These are phyloP conservation scores for Pammene fasciana DNA, from an alignment of 2,888 invertebrate species.

Conservation along the genomic window DNA sequence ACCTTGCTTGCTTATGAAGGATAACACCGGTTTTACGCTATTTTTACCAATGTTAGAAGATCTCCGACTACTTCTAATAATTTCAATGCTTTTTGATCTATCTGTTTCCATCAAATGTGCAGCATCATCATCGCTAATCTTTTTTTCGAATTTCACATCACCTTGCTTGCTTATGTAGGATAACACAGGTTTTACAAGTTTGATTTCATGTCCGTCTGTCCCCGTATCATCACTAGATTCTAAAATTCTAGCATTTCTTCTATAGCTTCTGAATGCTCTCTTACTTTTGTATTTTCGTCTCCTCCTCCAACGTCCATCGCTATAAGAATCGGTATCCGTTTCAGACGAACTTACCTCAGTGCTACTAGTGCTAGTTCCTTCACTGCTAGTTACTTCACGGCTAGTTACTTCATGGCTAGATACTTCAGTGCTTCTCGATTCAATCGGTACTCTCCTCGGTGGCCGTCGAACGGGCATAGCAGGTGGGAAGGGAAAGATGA, in stretches of 20 bases:
- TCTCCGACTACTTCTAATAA: neutral
- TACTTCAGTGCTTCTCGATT: neutral
- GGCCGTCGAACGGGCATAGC: constrained; percentile 4
- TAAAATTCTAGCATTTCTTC: constrained; percentile 41
- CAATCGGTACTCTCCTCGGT: neutral
- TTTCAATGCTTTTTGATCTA: neutral
- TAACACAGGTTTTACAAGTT: constrained; percentile 50
- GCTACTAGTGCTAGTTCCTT: neutral
- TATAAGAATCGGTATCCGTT: constrained; percentile 34
- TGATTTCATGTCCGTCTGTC: constrained; percentile 35
- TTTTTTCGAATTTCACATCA: constrained; percentile 58
- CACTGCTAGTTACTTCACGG: too few relatives aligned
- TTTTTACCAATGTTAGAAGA: too few relatives aligned
- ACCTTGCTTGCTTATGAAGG: constrained; percentile 51
- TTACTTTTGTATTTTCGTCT: constrained; percentile 39
- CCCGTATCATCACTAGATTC: neutral
- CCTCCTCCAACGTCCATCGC: constrained; percentile 35
- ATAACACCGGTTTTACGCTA: constrained; percentile 48
- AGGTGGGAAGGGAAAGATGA: constrained; percentile 47
- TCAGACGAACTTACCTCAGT: neutral
- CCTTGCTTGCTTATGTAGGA: constrained; percentile 52
- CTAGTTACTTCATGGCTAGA: neutral
- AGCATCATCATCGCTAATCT: constrained; percentile 60
- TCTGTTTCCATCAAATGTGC: constrained; percentile 46
- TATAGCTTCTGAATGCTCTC: neutral